Base-by-base conservation (phyloP, 2,113 vertebrate species). In the Strix aluco region DNA sequence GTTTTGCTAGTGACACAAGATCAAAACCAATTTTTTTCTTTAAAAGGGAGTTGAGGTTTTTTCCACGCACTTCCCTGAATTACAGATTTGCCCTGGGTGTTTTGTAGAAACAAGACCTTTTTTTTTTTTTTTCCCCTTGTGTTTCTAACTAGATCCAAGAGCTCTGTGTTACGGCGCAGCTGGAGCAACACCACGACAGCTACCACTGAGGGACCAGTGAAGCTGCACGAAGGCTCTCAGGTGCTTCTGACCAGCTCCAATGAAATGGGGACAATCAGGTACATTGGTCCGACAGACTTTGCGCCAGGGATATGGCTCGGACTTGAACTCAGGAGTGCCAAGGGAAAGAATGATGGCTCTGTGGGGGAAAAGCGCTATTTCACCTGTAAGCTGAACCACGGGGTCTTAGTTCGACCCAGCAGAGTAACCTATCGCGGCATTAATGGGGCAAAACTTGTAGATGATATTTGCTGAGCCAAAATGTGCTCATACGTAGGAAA, bases 351-450 rank as follows among this genome's bases (percentile, higher is more conserved):
- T 1, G 99, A 99, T 1, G 99, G 99, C 17, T 98, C 98, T 0
- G 99, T 99, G 90, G 99, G 98, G 1, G 98, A 98, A 4, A 98
- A 97, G 7, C 98, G 99, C 69, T 99, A 99, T 78, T 99, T 99
- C 97, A 98, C 91, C 93, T 99, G 99, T 69, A 98, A 97, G 78
- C 97, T 98, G 1, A 98, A 98, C 90, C 98, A 99, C 0, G 99
- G 99, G 0, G 98, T 99, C 40, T 81, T 99, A 29, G 99, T 99
- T 9, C 98, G 99, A 1, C 99, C 99, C 4, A 99, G 99, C 97
- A 97, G 99, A 19, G 98, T 99, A 16, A 99, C 99, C 55, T 99
- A 99, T 67, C 98, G 99, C 0, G 99, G 99, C 2, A 99, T 99
- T 81, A 99, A 98, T 0, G 99, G 99, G 2, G 97, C 99, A 4